A percentile compares a stretch with the other conserved stretches of the same genome.
Conservation (phyloP, 2,888 invertebrate genomes). For the Glyphotaelius pellucidus region DNA sequence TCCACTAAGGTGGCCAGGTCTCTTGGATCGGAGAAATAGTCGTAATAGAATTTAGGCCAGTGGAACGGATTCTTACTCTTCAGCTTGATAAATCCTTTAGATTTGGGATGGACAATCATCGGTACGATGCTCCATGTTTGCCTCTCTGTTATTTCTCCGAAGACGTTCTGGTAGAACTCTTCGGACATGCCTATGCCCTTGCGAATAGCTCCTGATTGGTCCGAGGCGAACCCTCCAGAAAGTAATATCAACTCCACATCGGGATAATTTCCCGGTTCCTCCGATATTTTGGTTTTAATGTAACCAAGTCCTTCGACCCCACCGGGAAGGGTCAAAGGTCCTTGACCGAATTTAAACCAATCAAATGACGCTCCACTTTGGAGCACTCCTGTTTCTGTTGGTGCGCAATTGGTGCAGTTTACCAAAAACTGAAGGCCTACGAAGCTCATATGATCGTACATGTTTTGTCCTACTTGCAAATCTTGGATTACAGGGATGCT, state of each 20-base stretch:
- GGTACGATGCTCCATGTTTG: slow-evolving; percentile 82
- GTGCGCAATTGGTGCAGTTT: slow-evolving; percentile 72
- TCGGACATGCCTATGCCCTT: slow-evolving; percentile 78
- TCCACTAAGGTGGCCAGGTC: slow-evolving; percentile 80
- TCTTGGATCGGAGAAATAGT: slow-evolving; percentile 84
- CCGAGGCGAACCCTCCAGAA: slow-evolving; percentile 80
- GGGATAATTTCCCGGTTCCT: slow-evolving; percentile 79
- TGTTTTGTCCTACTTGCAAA: slow-evolving; percentile 82
- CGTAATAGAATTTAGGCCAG: slow-evolving; percentile 87
- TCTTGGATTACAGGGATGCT: slow-evolving; percentile 80
- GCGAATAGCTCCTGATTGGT: slow-evolving; percentile 75
- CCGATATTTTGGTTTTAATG: slow-evolving; percentile 78
- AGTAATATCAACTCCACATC: slow-evolving; percentile 82
- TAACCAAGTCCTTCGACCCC: slow-evolving; percentile 84
- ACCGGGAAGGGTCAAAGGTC: slow-evolving; percentile 77
- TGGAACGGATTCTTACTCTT: slow-evolving; percentile 85
- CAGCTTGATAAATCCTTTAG: slow-evolving; percentile 83
- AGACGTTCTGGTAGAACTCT: slow-evolving; percentile 77
- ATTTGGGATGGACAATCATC: slow-evolving; percentile 86
- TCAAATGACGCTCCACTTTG: slow-evolving; percentile 67
- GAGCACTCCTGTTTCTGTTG: slow-evolving; percentile 69
- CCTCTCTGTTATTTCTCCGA: slow-evolving; percentile 75
- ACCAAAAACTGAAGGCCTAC: slow-evolving; percentile 74
- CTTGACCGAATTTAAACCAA: slow-evolving; percentile 74
- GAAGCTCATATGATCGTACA: slow-evolving; percentile 81